Evolutionary conservation across 2,797 vertebrate genomes (phyloP).

Genomic region (Macroramphosus scolopax): DNA sequence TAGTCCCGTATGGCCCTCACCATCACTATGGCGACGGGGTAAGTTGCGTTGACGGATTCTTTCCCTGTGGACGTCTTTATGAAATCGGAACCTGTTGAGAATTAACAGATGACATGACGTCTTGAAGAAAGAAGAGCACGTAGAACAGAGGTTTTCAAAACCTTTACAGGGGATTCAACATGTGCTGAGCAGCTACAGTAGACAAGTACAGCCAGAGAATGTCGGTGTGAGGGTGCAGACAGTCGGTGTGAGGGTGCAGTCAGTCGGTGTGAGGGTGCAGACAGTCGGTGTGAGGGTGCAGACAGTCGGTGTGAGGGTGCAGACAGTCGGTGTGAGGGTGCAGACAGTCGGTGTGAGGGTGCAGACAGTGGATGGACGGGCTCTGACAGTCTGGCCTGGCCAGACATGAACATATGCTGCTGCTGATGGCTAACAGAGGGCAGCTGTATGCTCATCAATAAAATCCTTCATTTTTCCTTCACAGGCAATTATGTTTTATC

Average conservation of each 20-base stretch:
- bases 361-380: conserved; percentile 8
- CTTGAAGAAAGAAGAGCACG: no score
- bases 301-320: no score
- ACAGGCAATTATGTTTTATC: conserved; percentile 89
- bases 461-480: conserved; percentile 66
- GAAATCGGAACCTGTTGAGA: conserved; percentile 90
- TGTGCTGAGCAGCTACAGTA: no score
- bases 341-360: no score
- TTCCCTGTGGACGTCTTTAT: conserved; percentile 98
- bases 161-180: no score
- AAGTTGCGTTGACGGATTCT: conserved; percentile 91
- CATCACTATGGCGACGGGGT: conserved; percentile 93
- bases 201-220: no score
- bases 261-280: no score
- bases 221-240: no score
- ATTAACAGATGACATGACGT: conserved; percentile 6
- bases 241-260: no score
- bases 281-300: no score
- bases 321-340: no score
- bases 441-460: conserved; percentile 71
- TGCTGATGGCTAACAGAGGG: conserved; percentile 57
- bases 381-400: conserved; percentile 30
- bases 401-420: conserved; percentile 71
- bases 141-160: no score
- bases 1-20: conserved; percentile 91